Evolutionary conservation across 2,888 invertebrate genomes (phyloP), one percentile per base, ranked within the genome.

Genomic region (Tenthredo mesomela): DNA sequence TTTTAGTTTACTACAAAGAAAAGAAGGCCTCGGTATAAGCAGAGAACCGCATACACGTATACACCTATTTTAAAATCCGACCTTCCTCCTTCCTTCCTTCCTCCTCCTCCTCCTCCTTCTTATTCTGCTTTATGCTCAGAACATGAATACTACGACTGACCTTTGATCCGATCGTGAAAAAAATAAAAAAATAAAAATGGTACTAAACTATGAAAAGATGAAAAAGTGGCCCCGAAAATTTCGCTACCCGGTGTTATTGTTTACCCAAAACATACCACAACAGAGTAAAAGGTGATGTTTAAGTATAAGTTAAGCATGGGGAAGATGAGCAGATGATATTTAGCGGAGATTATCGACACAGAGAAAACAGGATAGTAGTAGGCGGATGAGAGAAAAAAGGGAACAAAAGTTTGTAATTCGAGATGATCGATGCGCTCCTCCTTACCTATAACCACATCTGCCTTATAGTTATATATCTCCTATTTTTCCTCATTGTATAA

Each of bases 401-500:
- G 77, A 77, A 77, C 50, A 77, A 50, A 77, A 54, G 25, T 25
- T 37, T 58, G 82, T 82, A 82, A 82, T 82, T 82, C 82, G 82
- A 82, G 82, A 82, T 82, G 67, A 82, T 82, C 82, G 82, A 82
- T 65, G 80, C 80, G 80, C 80, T 21, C 65, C 58, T 25, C 10
- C 29, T 2, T 29, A 1, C 29, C 43, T 80, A 12, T 3, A 33
- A 67, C n/a, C n/a, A n/a, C 61, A 61, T 50, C 61, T 80, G 61
- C 80, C 40, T 43, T 43, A 47, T 43, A 47, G 21, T 21, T 37
- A 6, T 61, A 21, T 40, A 10, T 37, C 1, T 58, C 29, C 29
- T 29, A 61, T n/a, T 54, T 87, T 67, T 87, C 67, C 67, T 85
- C 86, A 86, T 87, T 70, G 10, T 70, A n/a, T 70, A n/a, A n/a